Base-by-base conservation (phyloP, 1,140 invertebrate species). In the Neodiprion pinetum region DNA sequence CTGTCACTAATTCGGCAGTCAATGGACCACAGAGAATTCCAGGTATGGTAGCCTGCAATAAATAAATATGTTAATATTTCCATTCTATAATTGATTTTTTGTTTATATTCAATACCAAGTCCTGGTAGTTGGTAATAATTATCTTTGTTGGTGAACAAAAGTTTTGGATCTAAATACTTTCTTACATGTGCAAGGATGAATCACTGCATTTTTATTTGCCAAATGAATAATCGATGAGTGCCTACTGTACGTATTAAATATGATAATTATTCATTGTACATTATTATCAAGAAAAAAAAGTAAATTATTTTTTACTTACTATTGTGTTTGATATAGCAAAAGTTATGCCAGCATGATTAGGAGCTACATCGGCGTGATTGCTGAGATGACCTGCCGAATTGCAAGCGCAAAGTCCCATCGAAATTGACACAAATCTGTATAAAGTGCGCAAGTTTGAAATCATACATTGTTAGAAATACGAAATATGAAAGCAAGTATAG, bases 301-400 rank as follows among this genome's bases (percentile, higher is more conserved):
- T 21, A 0, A 40, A 40, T 40, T 40, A 12, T 48, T n/a, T 40
- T 21, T 50, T 73, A 88, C 89, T 88, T 88, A 93, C 92, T 74
- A 95, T 89, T 17, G 94, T 95, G 83, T 95, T 95, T 48, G 94
- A 95, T 78, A 96, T 92, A 23, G 94, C 94, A 87, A 95, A 96
- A 71, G 94, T 95, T 50, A 94, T 91, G 12, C 94, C 94, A 14
- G 94, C 94, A 88, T 95, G 93, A 88, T 94, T 94, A 2, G 94
- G 94, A 7, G 94, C 94, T 28, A 96, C 90, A 79, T 96, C 94
- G 8, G 94, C 93, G 82, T 96, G 94, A 85, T 95, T 96, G 82
- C 93, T 94, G 12, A 96, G 85, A 86, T 95, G 94, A 23, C 94
- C 94, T 14, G 94, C 93, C 61, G 94, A 94, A 84, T 95, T 95